Conservation (phyloP, 2,888 invertebrate genomes). For the Caenorhabditis panamensis region DNA sequence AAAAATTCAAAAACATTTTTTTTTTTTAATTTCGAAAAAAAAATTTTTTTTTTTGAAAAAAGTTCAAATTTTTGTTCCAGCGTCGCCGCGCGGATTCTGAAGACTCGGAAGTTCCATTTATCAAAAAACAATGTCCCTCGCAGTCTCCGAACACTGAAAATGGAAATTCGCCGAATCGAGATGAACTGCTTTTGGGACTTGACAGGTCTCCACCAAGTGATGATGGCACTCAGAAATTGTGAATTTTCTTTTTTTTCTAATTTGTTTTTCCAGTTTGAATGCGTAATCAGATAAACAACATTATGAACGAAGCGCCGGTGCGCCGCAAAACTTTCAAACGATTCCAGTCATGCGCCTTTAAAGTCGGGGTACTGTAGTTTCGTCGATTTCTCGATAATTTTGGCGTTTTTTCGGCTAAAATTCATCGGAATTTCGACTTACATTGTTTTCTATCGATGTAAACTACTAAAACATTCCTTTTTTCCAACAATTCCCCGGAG, state of each 20-base stretch:
- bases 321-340: too few species aligned
- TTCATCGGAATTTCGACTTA: too few species aligned
- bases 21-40: too few species aligned
- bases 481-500: too few species aligned
- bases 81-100: slow-evolving; percentile 49
- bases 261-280: not conserved
- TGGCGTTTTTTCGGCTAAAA: too few species aligned
- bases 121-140: slow-evolving; percentile 14
- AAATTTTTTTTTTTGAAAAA: not conserved
- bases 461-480: too few species aligned
- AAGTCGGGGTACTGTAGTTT: too few species aligned
- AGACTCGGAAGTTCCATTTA: slow-evolving; percentile 20
- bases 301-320: too few species aligned
- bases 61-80: slow-evolving; percentile 12
- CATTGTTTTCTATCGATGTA: too few species aligned
- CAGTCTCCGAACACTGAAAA: not conserved
- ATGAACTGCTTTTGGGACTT: slow-evolving; percentile 22
- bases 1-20: too few species aligned
- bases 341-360: too few species aligned
- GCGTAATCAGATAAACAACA: not conserved
- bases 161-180: slow-evolving; percentile 15
- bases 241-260: not conserved
- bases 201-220: slow-evolving; percentile 37
- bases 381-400: too few species aligned
- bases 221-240: slow-evolving; percentile 41